Base-by-base conservation (phyloP, 2,888 invertebrate species). In the Mimas tiliae region DNA sequence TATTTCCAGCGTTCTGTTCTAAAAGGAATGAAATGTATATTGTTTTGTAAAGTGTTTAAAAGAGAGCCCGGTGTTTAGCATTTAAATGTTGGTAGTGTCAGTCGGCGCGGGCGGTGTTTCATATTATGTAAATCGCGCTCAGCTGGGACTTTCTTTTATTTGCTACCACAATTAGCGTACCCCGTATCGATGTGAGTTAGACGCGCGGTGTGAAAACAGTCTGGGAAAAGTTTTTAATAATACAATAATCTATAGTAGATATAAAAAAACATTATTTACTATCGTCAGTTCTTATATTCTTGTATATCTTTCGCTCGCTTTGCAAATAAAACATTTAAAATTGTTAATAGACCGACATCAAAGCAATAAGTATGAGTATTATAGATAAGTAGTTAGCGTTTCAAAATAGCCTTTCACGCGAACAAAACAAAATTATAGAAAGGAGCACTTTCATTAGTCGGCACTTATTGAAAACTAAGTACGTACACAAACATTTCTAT, bases 61-160 rank as follows among this genome's bases (percentile, higher is more conserved):
- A 55, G 27, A 4, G n/a, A n/a, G n/a, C 33, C n/a, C 33, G 33
- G 55, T 62, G 65, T 68, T 68, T 69, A 63, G 33, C 68, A 73
- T 71, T 70, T 48, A n/a, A 65, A 65, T 58, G 38, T 51, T 1
- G 16, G 11, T 8, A 19, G 16, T 45, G 53, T 64, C 21, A 52
- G 50, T 52, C 9, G 45, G 14, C 27, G 12, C 16, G 27, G 48
- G 42, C 65, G 38, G 64, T 51, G 68, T 67, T 52, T 55, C 38
- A 67, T 70, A 70, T 85, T 83, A 85, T 83, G 84, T 81, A 85
- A 85, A 85, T 82, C 70, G 71, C 67, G 69, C 69, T 69, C 79
- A 75, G 72, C 72, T 70, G 72, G 69, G 69, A 85, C 85, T 85
- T 85, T 85, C 85, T 80, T 84, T 76, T 80, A 79, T 82, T 79